Evolutionary conservation across 2,113 vertebrate species (phyloP), one percentile per base, ranked within the genome.

Genomic region (Zapornia atra): DNA sequence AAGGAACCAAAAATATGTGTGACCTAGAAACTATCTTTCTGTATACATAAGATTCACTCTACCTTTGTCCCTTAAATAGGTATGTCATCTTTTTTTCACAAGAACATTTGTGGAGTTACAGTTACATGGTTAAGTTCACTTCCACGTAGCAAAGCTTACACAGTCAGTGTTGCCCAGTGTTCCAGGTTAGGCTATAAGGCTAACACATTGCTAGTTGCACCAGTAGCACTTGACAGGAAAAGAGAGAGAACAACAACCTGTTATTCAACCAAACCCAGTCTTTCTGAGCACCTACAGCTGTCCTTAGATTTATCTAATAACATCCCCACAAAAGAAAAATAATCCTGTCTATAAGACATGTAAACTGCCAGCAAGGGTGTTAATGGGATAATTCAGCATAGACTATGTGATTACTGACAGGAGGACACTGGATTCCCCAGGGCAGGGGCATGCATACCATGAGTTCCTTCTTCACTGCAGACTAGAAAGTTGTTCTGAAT

Each of bases 381-480:
- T 66, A 59, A 82, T 48, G 29, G 26, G 22, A 66, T 19, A 38
- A 57, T 19, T 48, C 56, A 60, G 12, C 20, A 9, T 4, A 34
- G 7, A 16, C 38, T 73, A 9, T 29, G 17, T 34, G 48, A 82
- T 71, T 66, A 36, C 6, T 56, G 20, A 38, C 5, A 8, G 15
- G 4, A 79, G 22, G 40, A 66, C n/a, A 40, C n/a, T 42, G 33
- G 28, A 70, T 61, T 91, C 26, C 21, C 48, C 11, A 40, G 9
- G 75, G 44, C 9, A 60, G 28, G 34, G 36, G 12, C 12, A 59
- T 3, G 2, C 0, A 1, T 53, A 44, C 10, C 8, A 15, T 14
- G 5, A 54, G 31, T 38, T 72, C n/a, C 31, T 83, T 64, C 48
- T 50, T 70, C 48, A 29, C 9, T 56, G 18, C 13, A 69, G 10